Base-by-base conservation (phyloP, 1,140 invertebrate species). In the Zeugodacus cucurbitae region DNA sequence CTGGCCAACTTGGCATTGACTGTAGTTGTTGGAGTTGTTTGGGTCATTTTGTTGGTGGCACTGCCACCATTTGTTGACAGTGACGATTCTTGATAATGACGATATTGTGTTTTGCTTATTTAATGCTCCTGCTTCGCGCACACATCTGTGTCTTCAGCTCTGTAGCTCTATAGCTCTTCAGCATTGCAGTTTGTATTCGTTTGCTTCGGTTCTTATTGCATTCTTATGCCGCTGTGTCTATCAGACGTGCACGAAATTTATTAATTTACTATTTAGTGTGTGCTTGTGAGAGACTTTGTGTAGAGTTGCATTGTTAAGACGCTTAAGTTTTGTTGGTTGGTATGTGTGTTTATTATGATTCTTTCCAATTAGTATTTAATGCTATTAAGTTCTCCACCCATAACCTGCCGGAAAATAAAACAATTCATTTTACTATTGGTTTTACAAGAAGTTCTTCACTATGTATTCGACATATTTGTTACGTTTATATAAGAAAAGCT, bases 11-110 rank as follows among this genome's bases (percentile, higher is more conserved):
- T 10, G 4, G 34, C 37, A 74, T 44, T 74, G 70, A 3, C 4
- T 5, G n/a, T n/a, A n/a, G n/a, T n/a, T n/a, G n/a, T n/a, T n/a
- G n/a, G n/a, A n/a, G 11, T 26, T 82, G 74, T 5, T 48, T 82
- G 74, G 74, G 74, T 48, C 74, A 82, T 44, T 82, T 82, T 54
- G 74, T 82, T 82, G 74, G 41, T 82, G 74, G 74, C 41, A 82
- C 74, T 82, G 74, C 74, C 74, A 82, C 37, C 74, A 48, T 82
- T 82, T 82, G 41, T 82, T 82, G 74, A 82, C 41, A 48, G 41
- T 48, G 74, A 82, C 37, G 41, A 48, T 82, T 82, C 41, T 82
- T 29, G 74, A 48, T 82, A 82, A 82, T 82, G 74, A 82, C 41
- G 41, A 82, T 62, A 62, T 48, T 82, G 74, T 82, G 41, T 48